Evolutionary conservation across 2,113 vertebrate species (phyloP).

Genomic region (Hypomesus transpacificus): DNA sequence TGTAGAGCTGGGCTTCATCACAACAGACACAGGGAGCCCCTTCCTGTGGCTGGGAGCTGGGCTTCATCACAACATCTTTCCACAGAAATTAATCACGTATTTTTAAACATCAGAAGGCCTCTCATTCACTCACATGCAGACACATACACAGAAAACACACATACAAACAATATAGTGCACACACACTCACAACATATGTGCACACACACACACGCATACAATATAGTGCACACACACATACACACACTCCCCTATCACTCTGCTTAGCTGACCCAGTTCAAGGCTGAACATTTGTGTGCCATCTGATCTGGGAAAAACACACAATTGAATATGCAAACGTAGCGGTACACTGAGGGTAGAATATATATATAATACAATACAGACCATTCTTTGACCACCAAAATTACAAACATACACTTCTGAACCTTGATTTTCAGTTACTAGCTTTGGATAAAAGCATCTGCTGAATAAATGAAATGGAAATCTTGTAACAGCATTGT

Average conservation of each 20-base stretch:
- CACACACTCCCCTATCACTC: background rate
- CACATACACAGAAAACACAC: constrained; percentile 14
- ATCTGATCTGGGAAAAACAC: constrained; percentile 55
- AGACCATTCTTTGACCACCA: no score
- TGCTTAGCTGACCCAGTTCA: constrained; percentile 58
- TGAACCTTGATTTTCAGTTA: no score
- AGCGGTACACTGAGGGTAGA: no score
- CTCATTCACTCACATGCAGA: constrained; percentile 46
- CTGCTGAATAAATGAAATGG: no score
- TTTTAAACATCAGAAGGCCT: background rate
- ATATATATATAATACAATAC: no score
- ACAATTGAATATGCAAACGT: constrained; percentile 42
- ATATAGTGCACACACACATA: constrained; percentile 11
- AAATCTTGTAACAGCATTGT: no score
- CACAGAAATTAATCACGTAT: background rate
- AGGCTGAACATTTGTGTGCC: constrained; percentile 45
- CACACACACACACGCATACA: background rate
- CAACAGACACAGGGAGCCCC: no score
- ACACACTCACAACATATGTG: background rate
- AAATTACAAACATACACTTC: no score
- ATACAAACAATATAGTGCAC: constrained; percentile 11
- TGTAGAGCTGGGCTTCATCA: background rate
- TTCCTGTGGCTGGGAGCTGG: no score
- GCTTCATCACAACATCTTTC: no score
- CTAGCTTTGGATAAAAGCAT: no score